Conservation (phyloP, 2,888 invertebrate species). For the Drosophila robusta region DNA sequence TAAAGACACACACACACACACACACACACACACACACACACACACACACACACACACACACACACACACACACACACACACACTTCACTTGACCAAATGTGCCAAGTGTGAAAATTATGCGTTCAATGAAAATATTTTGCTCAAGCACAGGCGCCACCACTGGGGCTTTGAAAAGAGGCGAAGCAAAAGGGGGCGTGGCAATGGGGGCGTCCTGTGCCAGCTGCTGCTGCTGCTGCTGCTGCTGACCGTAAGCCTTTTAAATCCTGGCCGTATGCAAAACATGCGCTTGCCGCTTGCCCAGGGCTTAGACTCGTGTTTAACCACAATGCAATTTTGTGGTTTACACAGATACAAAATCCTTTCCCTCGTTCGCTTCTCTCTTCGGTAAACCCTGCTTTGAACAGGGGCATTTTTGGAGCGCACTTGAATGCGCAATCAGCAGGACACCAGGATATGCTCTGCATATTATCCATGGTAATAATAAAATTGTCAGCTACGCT, state of each 20-base stretch:
- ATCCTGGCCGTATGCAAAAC: constrained; percentile 56
- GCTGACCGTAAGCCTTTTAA: constrained; percentile 42
- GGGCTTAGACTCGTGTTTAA: constrained; percentile 41
- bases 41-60: constrained; percentile 3
- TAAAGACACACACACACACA: constrained; percentile 1
- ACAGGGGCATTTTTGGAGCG: constrained; percentile 18
- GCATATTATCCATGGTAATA: constrained; percentile 47
- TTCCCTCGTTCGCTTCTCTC: not conserved
- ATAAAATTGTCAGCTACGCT: constrained; percentile 49
- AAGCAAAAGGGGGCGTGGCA: not conserved
- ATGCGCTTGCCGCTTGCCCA: constrained; percentile 24
- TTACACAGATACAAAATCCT: constrained; percentile 43
- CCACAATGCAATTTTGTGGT: constrained; percentile 75
- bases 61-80: not conserved
- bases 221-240: constrained; percentile 19
- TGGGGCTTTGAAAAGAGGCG: not conserved
- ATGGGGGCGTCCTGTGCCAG: constrained; percentile 6
- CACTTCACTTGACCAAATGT: constrained; percentile 34
- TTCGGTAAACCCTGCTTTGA: not conserved
- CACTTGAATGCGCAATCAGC: constrained; percentile 65
- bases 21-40: constrained; percentile 9
- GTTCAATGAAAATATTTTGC: constrained; percentile 72
- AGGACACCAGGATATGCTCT: constrained; percentile 30
- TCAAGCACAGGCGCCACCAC: constrained; percentile 6
- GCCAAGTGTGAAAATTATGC: constrained; percentile 70